Evolutionary conservation across 2,888 invertebrate species (phyloP).

Genomic region (Pammene aurita): DNA sequence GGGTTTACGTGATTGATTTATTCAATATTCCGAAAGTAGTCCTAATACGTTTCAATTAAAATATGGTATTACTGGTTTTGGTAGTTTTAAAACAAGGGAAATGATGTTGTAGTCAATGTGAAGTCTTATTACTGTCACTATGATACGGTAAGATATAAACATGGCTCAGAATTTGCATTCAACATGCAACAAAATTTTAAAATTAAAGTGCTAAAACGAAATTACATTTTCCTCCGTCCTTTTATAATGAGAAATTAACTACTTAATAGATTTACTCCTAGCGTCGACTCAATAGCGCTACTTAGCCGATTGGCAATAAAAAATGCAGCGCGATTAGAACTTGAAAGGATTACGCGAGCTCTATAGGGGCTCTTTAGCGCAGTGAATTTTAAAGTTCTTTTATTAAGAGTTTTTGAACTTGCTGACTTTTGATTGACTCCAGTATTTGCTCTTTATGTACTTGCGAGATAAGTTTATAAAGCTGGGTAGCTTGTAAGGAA

Average conservation of each 20-base stretch:
- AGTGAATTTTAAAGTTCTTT: constrained; percentile 30
- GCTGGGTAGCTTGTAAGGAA: no score
- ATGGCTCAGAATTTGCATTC: no score
- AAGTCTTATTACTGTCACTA: no score
- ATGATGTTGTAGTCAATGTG: no score
- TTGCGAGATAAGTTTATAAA: no score
- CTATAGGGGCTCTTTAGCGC: constrained; percentile 13
- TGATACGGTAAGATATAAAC: no score
- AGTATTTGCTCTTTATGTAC: no score
- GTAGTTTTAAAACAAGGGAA: no score
- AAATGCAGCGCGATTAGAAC: constrained; percentile 35
- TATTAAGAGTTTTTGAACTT: constrained; percentile 19
- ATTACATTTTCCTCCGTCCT: background rate
- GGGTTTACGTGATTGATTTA: background rate
- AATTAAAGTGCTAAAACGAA: background rate
- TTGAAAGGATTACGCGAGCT: constrained; percentile 22
- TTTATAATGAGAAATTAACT: constrained; percentile 9
- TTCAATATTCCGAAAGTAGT: no score
- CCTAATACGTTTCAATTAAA: no score
- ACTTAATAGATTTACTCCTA: constrained; percentile 9
- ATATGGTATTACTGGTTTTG: no score
- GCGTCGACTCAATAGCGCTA: constrained; percentile 1
- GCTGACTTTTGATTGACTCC: no score
- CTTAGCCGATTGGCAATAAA: constrained; percentile 25
- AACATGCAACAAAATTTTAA: background rate